Evolutionary conservation across 2,888 invertebrate species (phyloP), one percentile per base, ranked within the genome.

Genomic region (Rutpela maculata): DNA sequence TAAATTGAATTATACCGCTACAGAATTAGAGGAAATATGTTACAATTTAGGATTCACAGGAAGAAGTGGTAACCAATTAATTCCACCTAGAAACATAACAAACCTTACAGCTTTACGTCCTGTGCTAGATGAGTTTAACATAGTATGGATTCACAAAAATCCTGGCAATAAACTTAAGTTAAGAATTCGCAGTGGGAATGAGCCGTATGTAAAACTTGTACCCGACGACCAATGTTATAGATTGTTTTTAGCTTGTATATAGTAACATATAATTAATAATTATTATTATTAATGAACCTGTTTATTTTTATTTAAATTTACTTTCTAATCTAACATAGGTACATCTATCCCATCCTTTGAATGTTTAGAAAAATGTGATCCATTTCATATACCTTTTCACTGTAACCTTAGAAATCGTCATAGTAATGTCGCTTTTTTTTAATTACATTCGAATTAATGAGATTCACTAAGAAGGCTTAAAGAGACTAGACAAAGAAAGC

Each of bases 1-100:
- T 82, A 88, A 92, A 0, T 71, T 81, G 15, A 91, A 91, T 66
- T 91, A 92, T 74, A 92, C 93, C 0, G 92, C 91, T 63, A 86
- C 89, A 0, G 91, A 93, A 70, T 87, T 93, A 2, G 92, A 93
- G 83, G 89, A 91, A 15, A 92, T 95, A 78, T 95, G 95, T 87
- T 87, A 89, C 38, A 90, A 92, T 77, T 87, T 95, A 15, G 94
- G 94, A 10, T 95, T 92, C 83, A 87, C 89, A 78, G 91, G 92
- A 19, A 92, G 92, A 10, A 92, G 91, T 82, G 92, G 92, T 0
- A 90, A 75, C 35, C 83, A 84, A 69, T 76, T 87, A 31, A 75
- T 77, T 43, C 76, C 80, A 31, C 82, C 83, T 7, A 18, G 22
- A n/a, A 66, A 74, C 22, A 79, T 79, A 65, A 66, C 70, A n/a